These are phyloP conservation scores for Conomelus anceps DNA, from an alignment of 2,888 invertebrate genomes.

Conservation along the genomic window DNA sequence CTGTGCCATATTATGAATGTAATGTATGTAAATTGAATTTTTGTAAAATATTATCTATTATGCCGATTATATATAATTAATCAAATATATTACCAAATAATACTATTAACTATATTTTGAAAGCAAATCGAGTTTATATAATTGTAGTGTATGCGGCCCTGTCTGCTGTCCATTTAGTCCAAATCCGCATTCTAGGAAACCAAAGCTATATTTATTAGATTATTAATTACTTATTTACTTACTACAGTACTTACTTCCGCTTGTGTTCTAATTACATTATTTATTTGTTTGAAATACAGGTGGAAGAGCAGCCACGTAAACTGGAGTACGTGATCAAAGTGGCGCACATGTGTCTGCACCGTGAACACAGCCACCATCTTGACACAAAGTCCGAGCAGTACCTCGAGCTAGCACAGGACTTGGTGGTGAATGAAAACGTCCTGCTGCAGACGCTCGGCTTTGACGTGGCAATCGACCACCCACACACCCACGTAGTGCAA, in stretches of 20 bases:
- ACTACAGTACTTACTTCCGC: neutral
- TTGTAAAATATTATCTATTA: no score
- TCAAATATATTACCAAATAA: no score
- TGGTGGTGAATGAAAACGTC: slow-evolving; percentile 95
- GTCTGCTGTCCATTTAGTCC: no score
- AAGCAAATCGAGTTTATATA: no score
- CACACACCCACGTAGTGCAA: slow-evolving; percentile 93
- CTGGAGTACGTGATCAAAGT: slow-evolving; percentile 94
- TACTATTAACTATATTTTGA: no score
- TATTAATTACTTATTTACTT: no score
- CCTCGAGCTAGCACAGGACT: slow-evolving; percentile 75
- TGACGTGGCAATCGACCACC: slow-evolving; percentile 96
- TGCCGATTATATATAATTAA: no score
- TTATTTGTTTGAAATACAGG: slow-evolving; percentile 39
- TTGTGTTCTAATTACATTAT: neutral
- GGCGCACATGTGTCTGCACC: slow-evolving; percentile 75
- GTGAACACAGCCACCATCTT: slow-evolving; percentile 54
- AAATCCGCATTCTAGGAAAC: no score
- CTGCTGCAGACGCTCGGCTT: slow-evolving; percentile 95
- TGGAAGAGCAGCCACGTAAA: slow-evolving; percentile 97
- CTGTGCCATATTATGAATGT: no score
- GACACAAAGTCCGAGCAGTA: slow-evolving; percentile 70
- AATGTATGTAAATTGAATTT: no score
- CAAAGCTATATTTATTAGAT: no score
- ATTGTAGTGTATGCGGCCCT: no score